Conservation (phyloP, 2,888 invertebrate species). For the Macropis europaea region DNA sequence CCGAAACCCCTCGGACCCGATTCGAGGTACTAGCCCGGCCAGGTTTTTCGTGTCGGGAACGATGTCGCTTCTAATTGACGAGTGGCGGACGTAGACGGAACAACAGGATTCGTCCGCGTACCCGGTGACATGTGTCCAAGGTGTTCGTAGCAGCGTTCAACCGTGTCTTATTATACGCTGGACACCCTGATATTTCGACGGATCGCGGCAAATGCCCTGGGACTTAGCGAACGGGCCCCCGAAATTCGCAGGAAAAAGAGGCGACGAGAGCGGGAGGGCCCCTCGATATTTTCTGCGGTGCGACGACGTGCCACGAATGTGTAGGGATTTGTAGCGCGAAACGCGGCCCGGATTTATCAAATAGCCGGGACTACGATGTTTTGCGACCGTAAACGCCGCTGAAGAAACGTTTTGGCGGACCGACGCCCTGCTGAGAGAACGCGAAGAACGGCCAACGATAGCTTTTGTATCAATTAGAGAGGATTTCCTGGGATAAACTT, state of each 20-base stretch:
- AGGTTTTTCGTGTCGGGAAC: slow-evolving; percentile 71
- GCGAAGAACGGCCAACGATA: no score
- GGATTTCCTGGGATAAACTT: no score
- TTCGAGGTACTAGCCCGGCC: slow-evolving; percentile 69
- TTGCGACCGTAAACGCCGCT: neutral
- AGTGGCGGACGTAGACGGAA: slow-evolving; percentile 63
- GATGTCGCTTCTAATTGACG: slow-evolving; percentile 76
- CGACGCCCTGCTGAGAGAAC: neutral
- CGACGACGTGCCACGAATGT: slow-evolving; percentile 36
- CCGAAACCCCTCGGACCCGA: slow-evolving; percentile 67
- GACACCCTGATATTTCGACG: slow-evolving; percentile 63
- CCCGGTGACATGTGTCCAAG: slow-evolving; percentile 72
- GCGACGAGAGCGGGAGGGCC: slow-evolving; percentile 2
- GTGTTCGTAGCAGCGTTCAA: slow-evolving; percentile 70
- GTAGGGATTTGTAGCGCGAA: slow-evolving; percentile 29
- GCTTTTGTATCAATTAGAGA: no score
- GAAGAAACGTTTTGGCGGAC: neutral
- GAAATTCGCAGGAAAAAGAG: slow-evolving; percentile 39
- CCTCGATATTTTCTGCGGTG: slow-evolving; percentile 20
- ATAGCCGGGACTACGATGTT: neutral
- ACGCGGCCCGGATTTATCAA: slow-evolving; percentile 9
- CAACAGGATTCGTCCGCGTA: slow-evolving; percentile 38
- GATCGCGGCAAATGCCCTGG: slow-evolving; percentile 59
- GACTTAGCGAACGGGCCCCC: neutral
- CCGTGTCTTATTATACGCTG: slow-evolving; percentile 71